Conservation (phyloP, 2,113 vertebrate genomes). For the Brachyistius frenatus region DNA sequence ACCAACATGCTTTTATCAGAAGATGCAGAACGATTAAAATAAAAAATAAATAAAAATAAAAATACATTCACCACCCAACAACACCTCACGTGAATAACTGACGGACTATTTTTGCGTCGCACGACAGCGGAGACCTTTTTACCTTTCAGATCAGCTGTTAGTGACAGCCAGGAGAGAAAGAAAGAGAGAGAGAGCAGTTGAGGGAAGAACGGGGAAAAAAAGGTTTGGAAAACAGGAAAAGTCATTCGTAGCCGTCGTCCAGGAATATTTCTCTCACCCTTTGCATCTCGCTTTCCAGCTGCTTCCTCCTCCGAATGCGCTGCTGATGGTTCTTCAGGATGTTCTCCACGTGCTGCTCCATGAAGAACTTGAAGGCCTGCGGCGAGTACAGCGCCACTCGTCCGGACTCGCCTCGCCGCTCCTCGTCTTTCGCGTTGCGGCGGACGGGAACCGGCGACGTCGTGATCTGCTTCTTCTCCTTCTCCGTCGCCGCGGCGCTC, state of each 20-base stretch:
- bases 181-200: slow-evolving; percentile 81
- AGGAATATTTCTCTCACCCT: slow-evolving; percentile 84
- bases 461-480: slow-evolving; percentile 97
- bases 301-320: slow-evolving; percentile 94
- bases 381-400: slow-evolving; percentile 94
- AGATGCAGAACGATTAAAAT: slow-evolving; percentile 77
- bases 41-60: neutral
- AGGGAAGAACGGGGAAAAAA: slow-evolving; percentile 74
- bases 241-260: neutral
- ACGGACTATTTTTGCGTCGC: slow-evolving; percentile 87
- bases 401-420: slow-evolving; percentile 92
- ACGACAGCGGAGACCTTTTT: slow-evolving; percentile 90
- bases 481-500: slow-evolving; percentile 80
- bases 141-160: slow-evolving; percentile 94
- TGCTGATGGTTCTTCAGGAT: slow-evolving; percentile 97
- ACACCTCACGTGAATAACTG: slow-evolving; percentile 87
- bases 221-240: slow-evolving; percentile 27
- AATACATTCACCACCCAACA: slow-evolving; percentile 20
- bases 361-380: slow-evolving; percentile 99
- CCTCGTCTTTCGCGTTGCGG: slow-evolving; percentile 92
- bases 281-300: slow-evolving; percentile 98
- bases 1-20: slow-evolving; percentile 34
- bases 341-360: slow-evolving; percentile 99
- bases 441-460: slow-evolving; percentile 96
- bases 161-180: slow-evolving; percentile 88